phyloP scores from a whole-genome alignment of 2,797 vertebrate genomes.

The Enteromius afrohamiltoni region DNA sequence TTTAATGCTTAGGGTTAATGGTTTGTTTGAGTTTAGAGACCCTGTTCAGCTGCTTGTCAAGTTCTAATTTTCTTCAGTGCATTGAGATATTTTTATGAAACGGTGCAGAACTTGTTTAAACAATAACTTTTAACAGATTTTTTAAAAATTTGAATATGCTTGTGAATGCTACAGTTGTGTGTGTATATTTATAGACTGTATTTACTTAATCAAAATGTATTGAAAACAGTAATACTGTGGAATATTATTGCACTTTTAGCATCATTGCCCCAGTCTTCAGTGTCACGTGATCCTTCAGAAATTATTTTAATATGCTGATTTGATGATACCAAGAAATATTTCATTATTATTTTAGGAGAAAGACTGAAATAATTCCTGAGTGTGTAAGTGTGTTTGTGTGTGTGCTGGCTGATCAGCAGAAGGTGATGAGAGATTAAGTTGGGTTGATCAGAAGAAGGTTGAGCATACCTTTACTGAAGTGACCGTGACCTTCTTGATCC shows the following conservation, averaged over 20 bases:
- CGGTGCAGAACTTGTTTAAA: background rate
- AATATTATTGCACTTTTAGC: background rate
- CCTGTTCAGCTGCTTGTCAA: background rate
- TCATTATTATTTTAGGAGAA: background rate
- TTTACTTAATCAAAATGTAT: background rate
- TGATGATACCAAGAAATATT: background rate
- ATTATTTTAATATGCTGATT: background rate
- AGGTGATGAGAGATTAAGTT: background rate
- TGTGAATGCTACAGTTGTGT: background rate
- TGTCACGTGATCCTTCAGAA: background rate
- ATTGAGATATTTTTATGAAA: background rate
- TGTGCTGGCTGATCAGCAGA: background rate
- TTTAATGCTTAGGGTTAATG: background rate
- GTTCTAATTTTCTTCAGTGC: background rate
- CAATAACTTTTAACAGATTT: background rate
- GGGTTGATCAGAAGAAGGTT: constrained; percentile 60
- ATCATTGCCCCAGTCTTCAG: background rate
- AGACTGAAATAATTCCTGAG: background rate
- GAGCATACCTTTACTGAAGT: constrained; percentile 56
- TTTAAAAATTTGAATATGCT: background rate
- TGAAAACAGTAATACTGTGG: background rate
- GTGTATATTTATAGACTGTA: background rate
- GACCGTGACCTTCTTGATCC: constrained; percentile 66
- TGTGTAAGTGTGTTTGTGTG: background rate
- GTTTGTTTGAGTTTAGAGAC: background rate